phyloP scores from a whole-genome alignment of 2,113 vertebrate genomes.

The Prunella fulvescens region DNA sequence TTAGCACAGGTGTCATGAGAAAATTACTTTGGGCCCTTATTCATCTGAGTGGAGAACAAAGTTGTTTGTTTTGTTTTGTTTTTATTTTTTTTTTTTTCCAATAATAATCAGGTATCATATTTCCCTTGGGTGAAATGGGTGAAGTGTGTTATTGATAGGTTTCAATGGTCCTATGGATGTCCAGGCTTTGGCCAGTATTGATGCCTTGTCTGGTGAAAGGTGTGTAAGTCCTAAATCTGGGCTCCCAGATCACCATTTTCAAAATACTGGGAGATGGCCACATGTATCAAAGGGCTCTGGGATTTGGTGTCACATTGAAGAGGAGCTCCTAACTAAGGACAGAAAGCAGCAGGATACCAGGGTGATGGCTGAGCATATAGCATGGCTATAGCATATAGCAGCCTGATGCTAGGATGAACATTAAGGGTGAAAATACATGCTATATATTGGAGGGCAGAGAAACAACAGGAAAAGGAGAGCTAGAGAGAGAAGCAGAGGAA shows the following conservation, averaged over 20 bases:
- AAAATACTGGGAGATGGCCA: not conserved
- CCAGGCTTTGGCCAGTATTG: not conserved
- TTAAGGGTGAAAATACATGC: not conserved
- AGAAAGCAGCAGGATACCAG: not conserved
- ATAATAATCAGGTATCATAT: not conserved
- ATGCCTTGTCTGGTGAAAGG: not conserved
- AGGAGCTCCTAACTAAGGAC: not conserved
- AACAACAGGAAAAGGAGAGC: not conserved
- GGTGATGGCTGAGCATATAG: not conserved
- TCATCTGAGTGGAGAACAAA: not conserved
- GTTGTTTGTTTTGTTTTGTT: fast-evolving
- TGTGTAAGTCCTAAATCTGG: not conserved
- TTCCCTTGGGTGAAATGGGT: not conserved
- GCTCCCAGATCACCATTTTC: not conserved
- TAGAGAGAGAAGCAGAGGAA: not conserved
- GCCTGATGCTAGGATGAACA: not conserved
- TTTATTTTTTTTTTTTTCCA: not conserved
- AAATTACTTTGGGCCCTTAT: not conserved
- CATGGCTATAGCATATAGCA: not conserved
- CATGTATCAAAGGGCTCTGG: not conserved
- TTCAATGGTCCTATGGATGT: not conserved
- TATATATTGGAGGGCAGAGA: not conserved
- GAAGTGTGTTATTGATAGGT: not conserved
- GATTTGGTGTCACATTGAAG: not conserved
- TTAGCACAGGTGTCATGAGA: not conserved